Evolutionary conservation across 1,140 invertebrate genomes (phyloP).

Genomic region (Atopsyche davidsoni): DNA sequence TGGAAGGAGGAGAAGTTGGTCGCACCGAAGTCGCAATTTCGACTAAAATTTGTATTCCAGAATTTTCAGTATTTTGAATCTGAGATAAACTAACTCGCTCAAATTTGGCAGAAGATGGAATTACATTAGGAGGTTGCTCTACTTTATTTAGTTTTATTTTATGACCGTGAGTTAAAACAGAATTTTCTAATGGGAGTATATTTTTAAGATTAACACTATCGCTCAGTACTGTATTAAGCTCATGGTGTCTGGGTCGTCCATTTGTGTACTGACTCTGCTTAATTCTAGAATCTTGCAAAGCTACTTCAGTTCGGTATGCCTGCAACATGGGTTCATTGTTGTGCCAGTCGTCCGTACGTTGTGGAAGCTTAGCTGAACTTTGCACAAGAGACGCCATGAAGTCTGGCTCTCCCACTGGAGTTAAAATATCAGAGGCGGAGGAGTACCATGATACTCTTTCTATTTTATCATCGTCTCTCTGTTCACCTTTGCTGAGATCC

Average conservation of each 20-base stretch:
- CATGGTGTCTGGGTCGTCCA: conserved; percentile 12
- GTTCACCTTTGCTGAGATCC: conserved; percentile 50
- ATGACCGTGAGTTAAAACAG: neutral
- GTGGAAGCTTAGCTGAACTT: conserved; percentile 55
- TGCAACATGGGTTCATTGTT: conserved; percentile 61
- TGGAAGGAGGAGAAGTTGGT: conserved; percentile 35
- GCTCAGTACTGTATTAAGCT: conserved; percentile 9
- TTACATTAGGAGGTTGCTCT: neutral
- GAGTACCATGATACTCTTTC: conserved; percentile 19
- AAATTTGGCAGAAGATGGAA: conserved; percentile 31
- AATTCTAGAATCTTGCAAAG: conserved; percentile 67
- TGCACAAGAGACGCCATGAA: conserved; percentile 58
- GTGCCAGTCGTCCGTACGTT: conserved; percentile 49
- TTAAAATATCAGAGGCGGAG: conserved; percentile 49
- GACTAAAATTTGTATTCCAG: conserved; percentile 41
- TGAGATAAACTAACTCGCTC: conserved; percentile 36
- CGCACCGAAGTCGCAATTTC: conserved; percentile 42
- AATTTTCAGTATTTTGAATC: conserved; percentile 35
- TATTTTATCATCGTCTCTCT: conserved; percentile 29
- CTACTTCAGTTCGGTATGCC: conserved; percentile 68
- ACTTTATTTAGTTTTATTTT: conserved; percentile 3
- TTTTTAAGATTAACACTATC: conserved; percentile 11
- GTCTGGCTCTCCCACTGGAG: conserved; percentile 55
- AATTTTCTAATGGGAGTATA: conserved; percentile 5
- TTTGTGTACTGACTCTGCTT: conserved; percentile 56